Evolutionary conservation across 1,140 invertebrate species (phyloP), one percentile per base, ranked within the genome.

Genomic region (Protaetia brevitarsis): DNA sequence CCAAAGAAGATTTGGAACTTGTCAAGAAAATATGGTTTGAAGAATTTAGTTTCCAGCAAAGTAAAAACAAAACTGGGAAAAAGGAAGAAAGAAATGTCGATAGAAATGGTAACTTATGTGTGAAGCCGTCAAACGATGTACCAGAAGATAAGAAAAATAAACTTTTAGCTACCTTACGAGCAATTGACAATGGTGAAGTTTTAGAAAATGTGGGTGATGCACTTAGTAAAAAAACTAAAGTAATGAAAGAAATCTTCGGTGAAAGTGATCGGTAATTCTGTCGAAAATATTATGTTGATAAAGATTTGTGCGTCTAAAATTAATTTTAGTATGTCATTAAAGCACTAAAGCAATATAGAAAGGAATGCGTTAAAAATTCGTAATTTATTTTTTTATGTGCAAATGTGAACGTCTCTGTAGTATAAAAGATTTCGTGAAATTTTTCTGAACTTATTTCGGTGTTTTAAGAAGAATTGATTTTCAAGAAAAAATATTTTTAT

Each of bases 111-210:
- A 77, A 78, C 66, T 36, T 75, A 65, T 19, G 2, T 13, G 67
- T 69, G 68, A 74, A 77, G 28, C 70, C 72, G 64, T 68, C 71
- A 1, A 51, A 64, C 68, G 71, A 77, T 66, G 70, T 74, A 59
- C 60, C 76, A 61, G 73, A 79, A 27, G 73, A 79, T 23, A 81
- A 83, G 51, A 88, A 87, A 70, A 80, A 82, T 13, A 85, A 87
- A 72, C 73, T 88, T 16, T 76, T 88, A 60, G 86, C 86, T 11
- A 83, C 85, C 0, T 79, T 88, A 65, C 85, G 85, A 71, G 85
- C 84, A 11, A 88, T 88, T 58, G 87, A 88, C 73, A 79, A 84
- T 69, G 84, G 83, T 27, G 84, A 85, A 56, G 82, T 81, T 65
- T 76, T 83, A 30, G 82, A 83, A 76, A 76, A 69, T 26, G 71